Percentiles rank a stretch among this genome's conserved stretches.
Conservation (phyloP, 2,888 invertebrate genomes). For the Mythimna loreyi region DNA sequence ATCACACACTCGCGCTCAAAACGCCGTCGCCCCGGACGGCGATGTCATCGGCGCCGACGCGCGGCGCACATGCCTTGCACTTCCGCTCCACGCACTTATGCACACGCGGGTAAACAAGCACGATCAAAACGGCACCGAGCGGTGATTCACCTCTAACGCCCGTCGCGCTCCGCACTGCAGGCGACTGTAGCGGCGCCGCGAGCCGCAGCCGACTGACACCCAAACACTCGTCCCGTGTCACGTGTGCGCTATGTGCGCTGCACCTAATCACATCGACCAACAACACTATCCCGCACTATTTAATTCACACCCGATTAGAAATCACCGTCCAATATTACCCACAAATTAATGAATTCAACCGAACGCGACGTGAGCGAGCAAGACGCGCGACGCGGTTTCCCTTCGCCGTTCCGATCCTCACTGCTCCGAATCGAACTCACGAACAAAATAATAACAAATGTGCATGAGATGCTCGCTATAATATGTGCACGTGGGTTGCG, state of each 20-base stretch:
- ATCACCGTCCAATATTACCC: conserved; percentile 78
- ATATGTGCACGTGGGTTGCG: conserved; percentile 90
- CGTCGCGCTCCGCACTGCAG: conserved; percentile 87
- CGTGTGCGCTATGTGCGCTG: conserved; percentile 80
- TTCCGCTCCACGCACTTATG: conserved; percentile 88
- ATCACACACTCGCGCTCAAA: conserved; percentile 86
- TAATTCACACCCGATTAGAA: conserved; percentile 79
- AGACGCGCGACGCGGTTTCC: conserved; percentile 83
- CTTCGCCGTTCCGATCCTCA: conserved; percentile 83
- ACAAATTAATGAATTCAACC: conserved; percentile 76
- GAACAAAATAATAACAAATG: conserved; percentile 94
- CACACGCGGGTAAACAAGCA: conserved; percentile 90
- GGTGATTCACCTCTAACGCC: conserved; percentile 88
- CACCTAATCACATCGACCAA: conserved; percentile 75
- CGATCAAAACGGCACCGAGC: conserved; percentile 84
- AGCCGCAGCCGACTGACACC: conserved; percentile 86
- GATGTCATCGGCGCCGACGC: conserved; percentile 87
- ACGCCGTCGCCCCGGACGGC: conserved; percentile 84
- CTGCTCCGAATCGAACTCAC: conserved; percentile 91
- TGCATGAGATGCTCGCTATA: conserved; percentile 90
- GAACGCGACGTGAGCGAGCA: conserved; percentile 79
- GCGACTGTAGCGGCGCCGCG: conserved; percentile 83
- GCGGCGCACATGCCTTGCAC: conserved; percentile 89
- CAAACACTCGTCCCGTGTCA: conserved; percentile 87
- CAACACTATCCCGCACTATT: conserved; percentile 82